These are phyloP conservation scores for Bufo gargarizans DNA, from an alignment of 2,113 vertebrate species.

Conservation along the genomic window DNA sequence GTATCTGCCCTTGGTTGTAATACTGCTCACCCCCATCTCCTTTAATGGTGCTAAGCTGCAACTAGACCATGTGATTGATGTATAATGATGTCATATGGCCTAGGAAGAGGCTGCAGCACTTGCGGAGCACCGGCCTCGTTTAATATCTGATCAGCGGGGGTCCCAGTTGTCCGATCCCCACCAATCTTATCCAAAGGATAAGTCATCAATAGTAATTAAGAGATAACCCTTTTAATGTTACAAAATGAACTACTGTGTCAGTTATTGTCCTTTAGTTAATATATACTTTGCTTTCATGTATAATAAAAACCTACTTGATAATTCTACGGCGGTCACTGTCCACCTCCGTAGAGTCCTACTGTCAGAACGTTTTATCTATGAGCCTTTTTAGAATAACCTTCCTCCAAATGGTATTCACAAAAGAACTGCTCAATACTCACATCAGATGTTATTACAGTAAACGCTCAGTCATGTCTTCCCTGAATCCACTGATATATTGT, in stretches of 20 bases:
- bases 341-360: background rate
- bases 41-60: too few species aligned
- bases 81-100: too few species aligned
- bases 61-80: too few species aligned
- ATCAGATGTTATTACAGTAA: constrained; percentile 13
- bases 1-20: too few species aligned
- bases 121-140: too few species aligned
- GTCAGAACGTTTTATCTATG: background rate
- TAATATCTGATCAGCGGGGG: too few species aligned
- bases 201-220: too few species aligned
- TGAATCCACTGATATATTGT: background rate
- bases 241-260: background rate
- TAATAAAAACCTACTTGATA: background rate
- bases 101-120: too few species aligned
- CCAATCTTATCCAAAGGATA: too few species aligned
- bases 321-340: background rate
- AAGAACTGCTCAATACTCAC: background rate
- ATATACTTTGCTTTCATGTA: background rate
- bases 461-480: background rate
- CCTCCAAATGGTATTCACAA: background rate
- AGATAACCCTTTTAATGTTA: background rate
- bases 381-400: background rate
- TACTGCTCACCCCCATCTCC: too few species aligned
- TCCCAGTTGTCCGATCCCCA: too few species aligned
- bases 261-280: background rate